Evolutionary conservation across 2,888 invertebrate genomes (phyloP), one percentile per base, ranked within the genome.

Genomic region (Ctenicera cuprea): DNA sequence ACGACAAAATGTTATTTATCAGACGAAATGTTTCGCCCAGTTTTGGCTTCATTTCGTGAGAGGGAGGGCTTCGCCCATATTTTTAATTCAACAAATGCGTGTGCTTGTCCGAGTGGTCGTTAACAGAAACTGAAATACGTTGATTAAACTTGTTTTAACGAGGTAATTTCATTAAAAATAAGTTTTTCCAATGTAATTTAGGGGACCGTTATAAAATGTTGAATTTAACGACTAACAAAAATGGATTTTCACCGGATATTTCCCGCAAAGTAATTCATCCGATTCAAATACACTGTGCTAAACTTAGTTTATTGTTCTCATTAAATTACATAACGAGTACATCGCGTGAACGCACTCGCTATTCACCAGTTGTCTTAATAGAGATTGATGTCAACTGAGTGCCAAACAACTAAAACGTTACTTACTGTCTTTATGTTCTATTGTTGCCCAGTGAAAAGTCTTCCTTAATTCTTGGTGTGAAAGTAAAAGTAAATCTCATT

Each of bases 391-490:
- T 57, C 57, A 37, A 57, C 57, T 57, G 5, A 14, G 54, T 48
- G 20, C 48, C 48, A 48, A 22, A 3, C 20, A 48, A 48, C 48
- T 7, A 1, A 14, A 54, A 50, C 54, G 54, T 57, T 18, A 8
- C 12, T 12, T 18, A 12, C 20, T 12, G n/a, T 20, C 22, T 22
- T 26, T 18, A 52, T 52, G 52, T 12, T 22, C 26, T 26, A 52
- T 52, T 52, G 52, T 52, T 52, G 22, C 8, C n/a, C 26, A 7
- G 3, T 12, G 3, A 48, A 52, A 52, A 52, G 52, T 52, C 52
- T 52, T 74, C 71, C 71, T 72, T 73, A 61, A 76, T 76, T 66
- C 70, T 41, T 73, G 20, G 20, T 63, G 75, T 70, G 75, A 76
- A 76, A 76, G 75, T 73, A 64, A 76, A 69, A 76, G 75, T 68